Percentiles rank a stretch among this genome's conserved stretches.
Conservation (phyloP, 2,797 vertebrate genomes). For the Lepus oiostolus region DNA sequence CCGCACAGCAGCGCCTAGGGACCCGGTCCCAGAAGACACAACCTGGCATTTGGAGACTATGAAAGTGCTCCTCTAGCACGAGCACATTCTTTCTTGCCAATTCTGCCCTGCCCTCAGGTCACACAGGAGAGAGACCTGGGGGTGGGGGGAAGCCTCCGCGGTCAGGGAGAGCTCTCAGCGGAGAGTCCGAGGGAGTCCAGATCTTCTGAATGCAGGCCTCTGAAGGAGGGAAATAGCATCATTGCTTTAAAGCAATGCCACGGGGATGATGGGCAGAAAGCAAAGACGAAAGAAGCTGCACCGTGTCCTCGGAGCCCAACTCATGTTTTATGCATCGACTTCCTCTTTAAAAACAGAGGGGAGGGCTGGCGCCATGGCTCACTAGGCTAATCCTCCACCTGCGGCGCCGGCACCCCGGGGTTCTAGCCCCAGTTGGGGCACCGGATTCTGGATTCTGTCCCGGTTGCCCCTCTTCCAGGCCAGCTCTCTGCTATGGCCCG, state of each 20-base stretch:
- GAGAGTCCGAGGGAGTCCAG: neutral
- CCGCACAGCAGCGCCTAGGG: neutral
- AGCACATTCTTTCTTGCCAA: neutral
- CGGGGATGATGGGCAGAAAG: neutral
- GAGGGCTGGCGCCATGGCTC: no score
- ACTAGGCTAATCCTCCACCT: no score
- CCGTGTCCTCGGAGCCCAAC: neutral
- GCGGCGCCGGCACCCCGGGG: no score
- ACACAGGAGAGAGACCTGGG: neutral
- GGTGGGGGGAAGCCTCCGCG: neutral
- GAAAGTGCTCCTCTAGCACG: neutral
- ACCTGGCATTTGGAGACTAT: neutral
- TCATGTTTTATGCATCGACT: constrained; percentile 37
- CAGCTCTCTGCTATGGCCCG: no score
- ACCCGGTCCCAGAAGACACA: neutral
- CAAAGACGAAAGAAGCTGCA: neutral
- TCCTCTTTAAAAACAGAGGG: constrained; percentile 55
- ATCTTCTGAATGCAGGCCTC: constrained; percentile 31
- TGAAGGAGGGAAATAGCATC: constrained; percentile 23
- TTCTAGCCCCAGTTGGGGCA: no score
- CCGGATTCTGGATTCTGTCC: no score
- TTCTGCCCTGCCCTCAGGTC: neutral
- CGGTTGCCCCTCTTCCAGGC: no score
- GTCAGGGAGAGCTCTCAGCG: neutral
- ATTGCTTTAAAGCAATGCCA: constrained; percentile 59